phyloP scores from a whole-genome alignment of 2,797 vertebrate genomes.

The Paedocypris micromegethes region DNA sequence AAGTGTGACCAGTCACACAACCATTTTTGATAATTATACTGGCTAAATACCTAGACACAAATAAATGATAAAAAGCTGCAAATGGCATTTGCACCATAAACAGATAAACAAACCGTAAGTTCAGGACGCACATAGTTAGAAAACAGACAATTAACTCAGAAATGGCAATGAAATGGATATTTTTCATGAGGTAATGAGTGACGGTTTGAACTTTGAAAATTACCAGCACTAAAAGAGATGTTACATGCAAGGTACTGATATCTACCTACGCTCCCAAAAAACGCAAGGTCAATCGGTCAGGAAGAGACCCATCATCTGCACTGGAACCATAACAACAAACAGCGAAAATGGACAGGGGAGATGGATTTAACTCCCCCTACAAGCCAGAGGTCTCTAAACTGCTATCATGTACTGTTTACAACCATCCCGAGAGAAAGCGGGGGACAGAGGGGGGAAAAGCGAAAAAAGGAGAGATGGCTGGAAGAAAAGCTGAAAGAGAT shows the following conservation, averaged over 20 bases:
- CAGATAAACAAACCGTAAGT: slow-evolving; percentile 51
- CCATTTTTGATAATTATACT: slow-evolving; percentile 53
- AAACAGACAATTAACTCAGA: slow-evolving; percentile 39
- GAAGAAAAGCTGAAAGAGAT: slow-evolving; percentile 38
- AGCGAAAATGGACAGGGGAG: slow-evolving; percentile 49
- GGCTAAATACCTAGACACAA: slow-evolving; percentile 42
- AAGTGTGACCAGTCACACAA: slow-evolving; percentile 36
- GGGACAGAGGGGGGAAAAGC: slow-evolving; percentile 14
- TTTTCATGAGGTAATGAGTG: slow-evolving; percentile 57
- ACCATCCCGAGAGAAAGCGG: slow-evolving; percentile 42
- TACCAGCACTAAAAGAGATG: slow-evolving; percentile 58
- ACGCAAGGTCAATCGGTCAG: slow-evolving; percentile 54
- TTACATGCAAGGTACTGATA: slow-evolving; percentile 37
- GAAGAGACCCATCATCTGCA: slow-evolving; percentile 34
- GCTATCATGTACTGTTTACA: slow-evolving; percentile 52
- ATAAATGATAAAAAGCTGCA: slow-evolving; percentile 40
- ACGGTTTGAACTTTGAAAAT: slow-evolving; percentile 55
- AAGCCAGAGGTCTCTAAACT: slow-evolving; percentile 51
- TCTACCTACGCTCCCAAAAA: slow-evolving; percentile 47
- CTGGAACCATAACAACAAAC: slow-evolving; percentile 45
- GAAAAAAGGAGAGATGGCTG: slow-evolving; percentile 24
- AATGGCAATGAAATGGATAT: slow-evolving; percentile 44
- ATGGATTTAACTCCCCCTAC: slow-evolving; percentile 43
- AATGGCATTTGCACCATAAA: slow-evolving; percentile 46
- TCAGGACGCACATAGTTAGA: slow-evolving; percentile 24